Conservation (phyloP, 2,888 invertebrate genomes). For the Herminia tarsipennalis region DNA sequence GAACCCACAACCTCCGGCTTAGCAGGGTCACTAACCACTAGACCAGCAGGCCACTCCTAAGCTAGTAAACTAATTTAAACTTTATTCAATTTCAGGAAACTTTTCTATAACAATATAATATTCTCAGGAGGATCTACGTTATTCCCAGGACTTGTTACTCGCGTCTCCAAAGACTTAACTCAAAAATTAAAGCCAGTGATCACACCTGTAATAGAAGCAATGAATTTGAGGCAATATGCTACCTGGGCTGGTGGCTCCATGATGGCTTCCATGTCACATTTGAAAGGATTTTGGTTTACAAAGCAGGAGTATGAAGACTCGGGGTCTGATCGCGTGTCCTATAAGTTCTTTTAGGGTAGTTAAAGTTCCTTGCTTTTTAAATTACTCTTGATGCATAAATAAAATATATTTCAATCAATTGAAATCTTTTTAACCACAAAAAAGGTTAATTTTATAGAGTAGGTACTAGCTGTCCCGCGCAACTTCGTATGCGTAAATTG, state of each 20-base stretch:
- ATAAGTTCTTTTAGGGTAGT: conserved; percentile 92
- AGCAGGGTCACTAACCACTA: too few species aligned
- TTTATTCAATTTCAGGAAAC: conserved; percentile 85
- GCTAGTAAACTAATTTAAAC: neutral
- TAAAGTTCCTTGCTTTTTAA: too few species aligned
- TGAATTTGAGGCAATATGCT: conserved; percentile 95
- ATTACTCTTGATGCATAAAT: too few species aligned
- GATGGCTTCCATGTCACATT: conserved; percentile 94
- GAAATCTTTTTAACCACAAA: too few species aligned
- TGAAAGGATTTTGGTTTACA: conserved; percentile 98
- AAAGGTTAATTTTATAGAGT: too few species aligned
- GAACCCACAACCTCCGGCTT: too few species aligned
- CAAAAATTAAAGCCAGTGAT: conserved; percentile 84
- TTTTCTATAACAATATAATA: conserved; percentile 94
- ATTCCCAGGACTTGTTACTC: conserved; percentile 95
- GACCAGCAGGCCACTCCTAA: neutral
- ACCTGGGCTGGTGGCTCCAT: conserved; percentile 99
- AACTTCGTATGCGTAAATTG: too few species aligned
- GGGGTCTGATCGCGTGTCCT: conserved; percentile 95
- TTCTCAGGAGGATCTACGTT: conserved; percentile 94
- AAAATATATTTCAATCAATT: too few species aligned
- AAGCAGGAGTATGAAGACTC: conserved; percentile 97
- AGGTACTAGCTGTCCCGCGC: too few species aligned
- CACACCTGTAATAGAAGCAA: conserved; percentile 90
- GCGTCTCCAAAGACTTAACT: conserved; percentile 94